These are phyloP conservation scores for Hirundo rustica DNA, from an alignment of 2,797 vertebrate genomes.

Conservation along the genomic window DNA sequence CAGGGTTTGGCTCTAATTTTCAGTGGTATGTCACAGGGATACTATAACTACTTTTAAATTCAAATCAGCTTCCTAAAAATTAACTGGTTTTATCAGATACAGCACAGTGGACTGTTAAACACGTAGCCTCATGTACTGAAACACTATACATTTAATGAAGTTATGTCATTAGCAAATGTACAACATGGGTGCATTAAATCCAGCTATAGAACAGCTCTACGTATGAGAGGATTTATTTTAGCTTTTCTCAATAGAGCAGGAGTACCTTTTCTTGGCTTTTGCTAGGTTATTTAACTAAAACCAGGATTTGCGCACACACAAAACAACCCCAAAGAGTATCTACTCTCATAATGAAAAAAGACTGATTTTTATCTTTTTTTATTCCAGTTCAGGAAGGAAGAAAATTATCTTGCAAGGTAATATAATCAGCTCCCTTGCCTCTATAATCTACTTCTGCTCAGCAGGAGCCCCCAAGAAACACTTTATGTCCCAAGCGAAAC, in stretches of 20 bases:
- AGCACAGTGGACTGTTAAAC: slow-evolving; percentile 67
- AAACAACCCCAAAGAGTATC: background rate
- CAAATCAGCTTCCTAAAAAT: slow-evolving; percentile 63
- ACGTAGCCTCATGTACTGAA: slow-evolving; percentile 70
- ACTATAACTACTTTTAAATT: slow-evolving; percentile 57
- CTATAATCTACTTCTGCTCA: slow-evolving; percentile 51
- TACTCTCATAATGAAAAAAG: slow-evolving; percentile 65
- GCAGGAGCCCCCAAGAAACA: slow-evolving; percentile 36
- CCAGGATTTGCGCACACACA: slow-evolving; percentile 46
- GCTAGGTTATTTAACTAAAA: slow-evolving; percentile 55
- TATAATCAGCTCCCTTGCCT: slow-evolving; percentile 60
- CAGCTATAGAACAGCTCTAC: slow-evolving; percentile 57
- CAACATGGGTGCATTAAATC: slow-evolving; percentile 71
- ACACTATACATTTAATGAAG: slow-evolving; percentile 75
- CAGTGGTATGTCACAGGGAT: slow-evolving; percentile 51
- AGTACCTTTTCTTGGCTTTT: slow-evolving; percentile 59
- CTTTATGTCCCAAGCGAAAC: slow-evolving; percentile 57
- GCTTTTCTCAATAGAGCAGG: slow-evolving; percentile 58
- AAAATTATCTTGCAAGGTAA: slow-evolving; percentile 65
- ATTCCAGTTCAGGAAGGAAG: slow-evolving; percentile 68
- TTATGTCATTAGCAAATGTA: slow-evolving; percentile 74
- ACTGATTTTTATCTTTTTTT: slow-evolving; percentile 46
- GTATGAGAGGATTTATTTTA: slow-evolving; percentile 57
- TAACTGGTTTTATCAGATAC: slow-evolving; percentile 60
- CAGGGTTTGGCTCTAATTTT: slow-evolving; percentile 54